Conservation (phyloP, 2,797 vertebrate species). For the Bufotes viridis region DNA sequence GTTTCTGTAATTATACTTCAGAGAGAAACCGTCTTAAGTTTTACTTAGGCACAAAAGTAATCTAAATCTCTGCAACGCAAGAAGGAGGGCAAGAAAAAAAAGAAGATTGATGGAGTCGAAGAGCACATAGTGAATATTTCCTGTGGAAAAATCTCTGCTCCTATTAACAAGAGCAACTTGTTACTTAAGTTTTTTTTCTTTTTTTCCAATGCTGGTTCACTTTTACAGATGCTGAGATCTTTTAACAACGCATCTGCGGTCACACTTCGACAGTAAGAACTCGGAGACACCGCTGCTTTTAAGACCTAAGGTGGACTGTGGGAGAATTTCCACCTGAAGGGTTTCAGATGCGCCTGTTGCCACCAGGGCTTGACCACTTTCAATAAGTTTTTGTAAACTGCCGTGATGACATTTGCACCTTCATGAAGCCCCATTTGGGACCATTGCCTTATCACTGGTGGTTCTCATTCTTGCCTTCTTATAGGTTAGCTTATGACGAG, state of each 20-base stretch:
- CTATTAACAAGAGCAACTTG: constrained; percentile 61
- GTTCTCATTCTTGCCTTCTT: too few species aligned
- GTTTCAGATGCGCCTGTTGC: background rate
- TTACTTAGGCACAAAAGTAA: constrained; percentile 58
- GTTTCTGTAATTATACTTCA: constrained; percentile 62
- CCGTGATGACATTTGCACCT: too few species aligned
- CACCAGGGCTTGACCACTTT: too few species aligned
- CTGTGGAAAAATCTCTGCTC: constrained; percentile 62
- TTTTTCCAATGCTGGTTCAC: constrained; percentile 47
- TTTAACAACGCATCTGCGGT: constrained; percentile 8
- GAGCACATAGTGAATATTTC: constrained; percentile 62
- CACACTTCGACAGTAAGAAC: constrained; percentile 17
- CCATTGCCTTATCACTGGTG: too few species aligned
- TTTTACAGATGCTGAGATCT: constrained; percentile 56
- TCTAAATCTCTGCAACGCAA: constrained; percentile 55
- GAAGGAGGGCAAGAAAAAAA: constrained; percentile 40
- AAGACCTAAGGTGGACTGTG: constrained; percentile 2
- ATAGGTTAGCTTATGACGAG: too few species aligned
- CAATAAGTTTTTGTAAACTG: too few species aligned
- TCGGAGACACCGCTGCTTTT: background rate
- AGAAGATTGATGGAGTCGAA: constrained; percentile 60
- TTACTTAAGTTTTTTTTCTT: constrained; percentile 32
- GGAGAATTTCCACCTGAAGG: background rate
- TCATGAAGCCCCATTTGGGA: too few species aligned
- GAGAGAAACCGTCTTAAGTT: constrained; percentile 58